Base-by-base conservation (phyloP, 2,797 vertebrate species). In the Huso huso region DNA sequence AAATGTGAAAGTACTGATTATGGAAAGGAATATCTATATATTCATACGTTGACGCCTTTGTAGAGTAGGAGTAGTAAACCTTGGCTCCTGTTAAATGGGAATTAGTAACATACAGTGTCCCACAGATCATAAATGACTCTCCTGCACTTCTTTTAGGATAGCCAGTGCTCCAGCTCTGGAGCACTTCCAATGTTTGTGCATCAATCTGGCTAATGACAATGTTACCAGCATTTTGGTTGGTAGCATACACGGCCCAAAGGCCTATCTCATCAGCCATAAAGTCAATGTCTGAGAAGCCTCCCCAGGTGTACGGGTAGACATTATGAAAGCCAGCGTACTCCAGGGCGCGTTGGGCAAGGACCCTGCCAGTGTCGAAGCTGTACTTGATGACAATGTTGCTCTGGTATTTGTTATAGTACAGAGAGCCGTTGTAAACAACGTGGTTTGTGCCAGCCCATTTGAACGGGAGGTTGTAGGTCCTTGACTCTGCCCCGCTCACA, bases 391-490 rank as follows among this genome's bases (percentile, higher is more conserved):
- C 91, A 49, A 98, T 98, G 86, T 99, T 99, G 84, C 95, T 99
- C 82, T 99, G 95, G 75, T 98, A 98, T 76, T 99, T 99, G 87
- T 98, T 99, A 88, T 97, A 99, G 78, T 94, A 99, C 49, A 99
- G 93, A 0, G 96, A 98, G 57, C 96, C 94, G 0, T 99, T 99
- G 84, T 96, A 99, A 76, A 99, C 94, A 0, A 99, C 91, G 0
- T 99, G 96, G 81, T 96, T 98, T 72, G 96, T 99, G 73, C 96
- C 96, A 57, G 96, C 96, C 96, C 96, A 99, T 75, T 97, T 97
- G 78, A 97, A 98, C 0, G 96, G 96, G 67, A 99, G 95, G 77
- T 88, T 96, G 86, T 98, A 99, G 78, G 93, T 97, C 82, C 94
- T 87, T 62, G 96, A 97, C 69, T 97, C 95, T 10, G 88, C 89